These are phyloP conservation scores for Ruditapes philippinarum DNA, from an alignment of 1,140 invertebrate species.

Conservation along the genomic window DNA sequence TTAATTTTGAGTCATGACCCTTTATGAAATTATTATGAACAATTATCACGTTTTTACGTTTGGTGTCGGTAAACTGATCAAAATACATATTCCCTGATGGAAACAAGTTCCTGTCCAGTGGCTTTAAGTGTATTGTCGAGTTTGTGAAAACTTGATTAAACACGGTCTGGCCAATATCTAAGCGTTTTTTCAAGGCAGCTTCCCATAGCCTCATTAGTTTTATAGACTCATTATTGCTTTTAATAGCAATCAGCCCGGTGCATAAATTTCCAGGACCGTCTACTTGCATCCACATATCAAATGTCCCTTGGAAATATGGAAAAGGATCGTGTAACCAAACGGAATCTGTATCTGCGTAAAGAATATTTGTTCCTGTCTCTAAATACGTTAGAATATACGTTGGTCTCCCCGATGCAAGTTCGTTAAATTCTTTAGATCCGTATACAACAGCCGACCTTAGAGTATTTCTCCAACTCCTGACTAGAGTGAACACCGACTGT, in stretches of 20 bases:
- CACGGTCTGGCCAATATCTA: not conserved
- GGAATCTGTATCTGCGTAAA: slow-evolving; percentile 5
- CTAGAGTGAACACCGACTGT: not conserved
- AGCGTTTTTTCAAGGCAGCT: not conserved
- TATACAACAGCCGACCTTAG: not conserved
- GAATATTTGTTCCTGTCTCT: not conserved
- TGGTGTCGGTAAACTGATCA: not conserved
- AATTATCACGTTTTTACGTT: not conserved
- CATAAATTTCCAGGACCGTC: not conserved
- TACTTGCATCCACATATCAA: not conserved
- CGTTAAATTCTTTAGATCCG: not conserved
- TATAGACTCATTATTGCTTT: not conserved
- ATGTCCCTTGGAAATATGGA: not conserved
- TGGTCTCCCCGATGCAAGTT: not conserved
- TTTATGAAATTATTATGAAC: slow-evolving; percentile 4
- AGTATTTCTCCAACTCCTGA: not conserved
- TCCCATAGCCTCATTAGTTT: not conserved
- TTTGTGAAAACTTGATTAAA: not conserved
- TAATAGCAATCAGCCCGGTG: not conserved
- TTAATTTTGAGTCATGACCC: not conserved
- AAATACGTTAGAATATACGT: not conserved
- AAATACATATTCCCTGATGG: not conserved
- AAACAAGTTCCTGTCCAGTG: not conserved
- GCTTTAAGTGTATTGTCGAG: not conserved
- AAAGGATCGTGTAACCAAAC: slow-evolving; percentile 5